A percentile compares a stretch with the other conserved stretches of the same genome.
These are phyloP conservation scores for Petrolisthes cinctipes DNA, from an alignment of 2,888 invertebrate genomes.

Conservation along the genomic window DNA sequence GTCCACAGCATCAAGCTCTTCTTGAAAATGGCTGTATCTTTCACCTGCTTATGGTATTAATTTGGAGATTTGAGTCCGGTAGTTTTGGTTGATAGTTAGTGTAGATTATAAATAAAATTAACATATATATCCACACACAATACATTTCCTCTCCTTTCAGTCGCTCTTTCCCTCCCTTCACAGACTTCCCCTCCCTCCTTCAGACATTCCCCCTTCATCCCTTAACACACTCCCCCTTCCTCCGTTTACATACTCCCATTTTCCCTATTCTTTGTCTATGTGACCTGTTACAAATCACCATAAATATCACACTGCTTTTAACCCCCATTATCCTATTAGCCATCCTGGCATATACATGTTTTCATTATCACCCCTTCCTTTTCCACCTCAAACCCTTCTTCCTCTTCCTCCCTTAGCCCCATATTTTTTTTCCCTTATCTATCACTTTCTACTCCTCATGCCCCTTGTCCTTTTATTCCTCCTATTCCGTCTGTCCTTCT, in stretches of 20 bases:
- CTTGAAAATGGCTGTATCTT: too few relatives aligned
- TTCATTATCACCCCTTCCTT: too few relatives aligned
- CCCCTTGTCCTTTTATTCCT: not conserved
- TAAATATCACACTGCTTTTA: not conserved
- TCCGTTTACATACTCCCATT: not conserved
- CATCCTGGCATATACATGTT: too few relatives aligned
- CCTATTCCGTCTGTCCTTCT: not conserved
- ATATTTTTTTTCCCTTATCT: not conserved
- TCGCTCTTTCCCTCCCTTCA: conserved; percentile 11
- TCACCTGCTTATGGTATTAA: too few relatives aligned
- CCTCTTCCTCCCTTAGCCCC: conserved; percentile 6
- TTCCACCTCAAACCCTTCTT: not conserved
- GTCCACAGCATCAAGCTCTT: too few relatives aligned
- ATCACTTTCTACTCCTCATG: not conserved
- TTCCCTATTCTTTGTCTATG: not conserved
- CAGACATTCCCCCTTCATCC: not conserved
- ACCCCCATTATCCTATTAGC: not conserved
- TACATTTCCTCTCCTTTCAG: not conserved
- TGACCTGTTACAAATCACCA: not conserved
- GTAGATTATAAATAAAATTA: too few relatives aligned
- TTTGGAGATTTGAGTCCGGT: too few relatives aligned
- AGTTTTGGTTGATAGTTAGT: too few relatives aligned
- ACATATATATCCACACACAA: too few relatives aligned
- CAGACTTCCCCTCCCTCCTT: not conserved
- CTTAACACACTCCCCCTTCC: not conserved